A percentile compares a stretch with the other conserved stretches of the same genome.
Evolutionary conservation across 23 tunicate species (phyloP).

Genomic region (Trididemnum clinides): DNA sequence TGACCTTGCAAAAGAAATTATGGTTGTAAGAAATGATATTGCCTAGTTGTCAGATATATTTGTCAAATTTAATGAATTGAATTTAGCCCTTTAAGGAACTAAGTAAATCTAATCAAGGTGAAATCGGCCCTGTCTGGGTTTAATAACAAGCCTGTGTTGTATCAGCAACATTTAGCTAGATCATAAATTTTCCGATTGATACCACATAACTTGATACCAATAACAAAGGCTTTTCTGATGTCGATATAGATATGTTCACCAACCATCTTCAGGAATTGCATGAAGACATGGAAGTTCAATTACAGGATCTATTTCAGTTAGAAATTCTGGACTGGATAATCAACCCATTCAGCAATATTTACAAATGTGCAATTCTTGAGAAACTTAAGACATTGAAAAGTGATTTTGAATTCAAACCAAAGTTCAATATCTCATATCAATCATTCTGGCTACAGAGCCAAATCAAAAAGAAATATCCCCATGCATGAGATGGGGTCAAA

Average conservation of each 20-base stretch:
- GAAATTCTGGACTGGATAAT: slow-evolving; percentile 48
- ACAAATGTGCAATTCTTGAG: slow-evolving; percentile 29
- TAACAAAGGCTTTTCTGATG: background rate
- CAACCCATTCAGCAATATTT: slow-evolving; percentile 35
- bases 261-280: slow-evolving; percentile 36
- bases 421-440: slow-evolving; percentile 33
- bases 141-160: too few species aligned
- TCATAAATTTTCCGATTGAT: too few species aligned
- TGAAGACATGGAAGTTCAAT: slow-evolving; percentile 37
- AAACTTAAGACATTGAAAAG: slow-evolving; percentile 30
- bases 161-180: too few species aligned
- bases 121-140: too few species aligned
- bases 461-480: slow-evolving; percentile 45
- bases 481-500: slow-evolving; percentile 40
- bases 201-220: too few species aligned
- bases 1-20: too few species aligned
- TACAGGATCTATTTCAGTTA: slow-evolving; percentile 14
- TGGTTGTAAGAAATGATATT: too few species aligned
- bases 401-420: slow-evolving; percentile 41
- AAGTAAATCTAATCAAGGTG: too few species aligned
- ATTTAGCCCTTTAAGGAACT: too few species aligned
- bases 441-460: slow-evolving; percentile 61
- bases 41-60: too few species aligned
- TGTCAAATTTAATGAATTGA: too few species aligned
- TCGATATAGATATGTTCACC: slow-evolving; percentile 18